Evolutionary conservation across 2,113 vertebrate genomes (phyloP), one percentile per base, ranked within the genome.

Genomic region (Pluvianellus socialis): DNA sequence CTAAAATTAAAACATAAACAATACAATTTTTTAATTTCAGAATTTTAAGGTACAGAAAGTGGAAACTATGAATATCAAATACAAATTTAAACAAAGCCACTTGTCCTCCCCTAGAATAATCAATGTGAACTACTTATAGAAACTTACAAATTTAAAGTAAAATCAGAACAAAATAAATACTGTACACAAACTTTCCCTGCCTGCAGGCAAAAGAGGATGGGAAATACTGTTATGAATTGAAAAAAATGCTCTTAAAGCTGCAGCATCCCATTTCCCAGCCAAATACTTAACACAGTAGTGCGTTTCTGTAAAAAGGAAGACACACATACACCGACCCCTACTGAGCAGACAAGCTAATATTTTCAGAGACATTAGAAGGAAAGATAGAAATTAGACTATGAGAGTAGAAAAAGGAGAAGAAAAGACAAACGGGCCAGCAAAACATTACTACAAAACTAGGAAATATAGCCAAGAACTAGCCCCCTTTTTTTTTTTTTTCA

Each of bases 151-250:
- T 98, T 98, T 97, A 97, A 98, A 97, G 95, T 86, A 97, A 98
- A 98, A 98, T 95, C 77, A 21, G 97, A 98, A 98, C 96, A 97
- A 98, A 98, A 98, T 98, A 98, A 98, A 98, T 98, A 98, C 98
- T 98, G 98, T 98, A 98, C 97, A 98, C 94, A 97, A 98, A 98
- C 97, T 98, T 98, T 98, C 98, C 98, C 98, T 98, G 98, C 98
- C 98, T 98, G 98, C 98, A 98, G 98, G 98, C 98, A 98, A 98
- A 98, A 98, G 97, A 96, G 96, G 96, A 98, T 98, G 98, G 98
- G 98, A 98, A 98, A 98, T 97, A 98, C 98, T 98, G 97, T 97
- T 96, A 96, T 83, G 97, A 98, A 97, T 97, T 42, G 75, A 70
- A 95, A 85, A 96, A 97, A 94, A 97, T 80, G 98, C 97, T 98